Percentiles rank a stretch among this genome's conserved stretches.
phyloP scores from a whole-genome alignment of 2,888 invertebrate genomes.

The Caradrina kadenii region DNA sequence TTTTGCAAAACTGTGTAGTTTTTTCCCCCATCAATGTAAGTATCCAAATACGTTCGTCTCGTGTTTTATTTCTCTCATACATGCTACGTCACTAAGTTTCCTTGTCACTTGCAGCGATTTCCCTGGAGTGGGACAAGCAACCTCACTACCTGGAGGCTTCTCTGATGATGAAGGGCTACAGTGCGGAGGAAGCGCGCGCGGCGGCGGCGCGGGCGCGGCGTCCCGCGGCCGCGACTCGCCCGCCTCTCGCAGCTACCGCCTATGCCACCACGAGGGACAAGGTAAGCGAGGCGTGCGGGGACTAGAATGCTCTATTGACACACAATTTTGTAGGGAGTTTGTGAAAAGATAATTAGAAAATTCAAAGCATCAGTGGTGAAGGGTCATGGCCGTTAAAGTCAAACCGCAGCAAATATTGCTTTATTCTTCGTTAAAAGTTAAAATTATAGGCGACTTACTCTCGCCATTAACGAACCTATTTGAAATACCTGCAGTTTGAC shows the following conservation, averaged over 20 bases:
- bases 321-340: no score
- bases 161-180: conserved; percentile 96
- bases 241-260: conserved; percentile 88
- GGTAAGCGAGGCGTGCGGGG: conserved; percentile 64
- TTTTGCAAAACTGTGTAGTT: not conserved
- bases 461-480: no score
- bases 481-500: no score
- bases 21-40: not conserved
- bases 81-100: not conserved
- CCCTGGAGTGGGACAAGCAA: conserved; percentile 91
- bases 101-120: conserved; percentile 83
- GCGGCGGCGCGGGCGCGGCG: conserved; percentile 78
- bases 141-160: conserved; percentile 94
- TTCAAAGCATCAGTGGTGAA: no score
- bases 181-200: conserved; percentile 88
- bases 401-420: no score
- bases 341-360: no score
- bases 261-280: conserved; percentile 88
- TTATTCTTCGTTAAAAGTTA: no score
- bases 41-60: conserved; percentile 22
- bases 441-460: no score
- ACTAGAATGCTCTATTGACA: no score
- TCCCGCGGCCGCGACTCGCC: conserved; percentile 80
- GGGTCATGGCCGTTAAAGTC: no score
- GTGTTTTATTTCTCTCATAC: conserved; percentile 7